Base-by-base conservation (phyloP, 1,140 invertebrate species). In the Tetramorium alpestre region DNA sequence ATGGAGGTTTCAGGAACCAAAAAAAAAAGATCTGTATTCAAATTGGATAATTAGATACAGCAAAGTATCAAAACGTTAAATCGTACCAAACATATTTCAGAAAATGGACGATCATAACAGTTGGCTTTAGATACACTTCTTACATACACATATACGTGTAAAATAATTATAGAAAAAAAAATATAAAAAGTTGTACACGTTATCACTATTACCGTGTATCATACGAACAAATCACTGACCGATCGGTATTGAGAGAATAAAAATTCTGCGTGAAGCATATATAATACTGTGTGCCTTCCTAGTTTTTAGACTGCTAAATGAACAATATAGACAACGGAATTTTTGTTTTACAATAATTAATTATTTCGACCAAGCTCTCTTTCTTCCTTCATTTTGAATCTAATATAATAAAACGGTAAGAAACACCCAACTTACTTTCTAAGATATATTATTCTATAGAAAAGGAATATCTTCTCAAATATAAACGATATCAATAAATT, bases 191-290 rank as follows among this genome's bases (percentile, higher is more conserved):
- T 70, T 90, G 47, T 84, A 87, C 41, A 70, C 84, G 58, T 91
- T 90, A 85, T 87, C 86, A 91, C 41, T 85, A 78, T 90, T 91
- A 62, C 49, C 81, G 77, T 54, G 73, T 91, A 88, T 87, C 44
- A 73, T 51, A 86, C 72, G n/a, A 56, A 80, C 22, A 38, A 75
- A 82, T 65, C 77, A 87, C 65, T 41, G 67, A 80, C 72, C 33
- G 82, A 75, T 56, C 78, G 33, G 84, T 85, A 86, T 44, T 51
- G 60, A 85, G 60, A 41, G 69, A 91, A 87, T 88, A 25, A 85
- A 91, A 88, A 44, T 85, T 78, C 82, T 89, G 85, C 86, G 62
- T 89, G 84, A 89, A 67, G 67, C 38, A 73, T 33, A 77, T 64
- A 33, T 58, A n/a, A 73, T 85, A 84, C 33, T 89, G 51, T 65